Conservation (phyloP, 1,140 invertebrate species). For the Eupristina koningsbergeri region DNA sequence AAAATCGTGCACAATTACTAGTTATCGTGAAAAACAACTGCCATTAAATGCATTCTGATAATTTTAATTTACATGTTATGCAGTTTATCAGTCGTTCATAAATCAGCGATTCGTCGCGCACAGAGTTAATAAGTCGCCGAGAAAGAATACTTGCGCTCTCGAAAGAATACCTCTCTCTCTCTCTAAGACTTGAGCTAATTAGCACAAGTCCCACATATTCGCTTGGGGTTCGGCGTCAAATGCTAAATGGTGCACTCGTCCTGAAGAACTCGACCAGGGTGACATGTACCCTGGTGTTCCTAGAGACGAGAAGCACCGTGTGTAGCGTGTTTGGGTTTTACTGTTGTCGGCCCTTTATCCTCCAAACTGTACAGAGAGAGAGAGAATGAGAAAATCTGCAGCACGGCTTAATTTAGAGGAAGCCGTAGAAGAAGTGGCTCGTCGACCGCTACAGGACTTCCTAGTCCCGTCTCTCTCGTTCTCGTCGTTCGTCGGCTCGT, state of each 20-base stretch:
- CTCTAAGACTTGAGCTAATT: no score
- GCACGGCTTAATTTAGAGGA: constrained; percentile 39
- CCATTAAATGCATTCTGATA: neutral
- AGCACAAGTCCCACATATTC: constrained; percentile 18
- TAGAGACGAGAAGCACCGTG: neutral
- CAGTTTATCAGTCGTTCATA: neutral
- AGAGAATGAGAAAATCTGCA: neutral
- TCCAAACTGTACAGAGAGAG: neutral
- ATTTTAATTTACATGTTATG: neutral
- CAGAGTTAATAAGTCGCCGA: neutral
- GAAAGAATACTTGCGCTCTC: neutral
- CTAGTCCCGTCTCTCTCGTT: constrained; percentile 29
- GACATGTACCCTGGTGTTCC: no score
- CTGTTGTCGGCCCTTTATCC: neutral
- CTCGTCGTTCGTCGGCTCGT: constrained; percentile 23
- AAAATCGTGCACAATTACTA: neutral
- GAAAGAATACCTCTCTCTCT: neutral
- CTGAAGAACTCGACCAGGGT: no score
- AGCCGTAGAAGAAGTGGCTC: neutral
- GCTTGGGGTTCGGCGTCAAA: neutral
- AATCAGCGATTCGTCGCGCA: neutral
- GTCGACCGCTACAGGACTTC: constrained; percentile 22
- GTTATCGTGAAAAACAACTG: neutral
- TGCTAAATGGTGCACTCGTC: no score
- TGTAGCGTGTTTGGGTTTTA: neutral